Conservation (phyloP, 2,888 invertebrate genomes). For the Eutolmus rufibarbis region DNA sequence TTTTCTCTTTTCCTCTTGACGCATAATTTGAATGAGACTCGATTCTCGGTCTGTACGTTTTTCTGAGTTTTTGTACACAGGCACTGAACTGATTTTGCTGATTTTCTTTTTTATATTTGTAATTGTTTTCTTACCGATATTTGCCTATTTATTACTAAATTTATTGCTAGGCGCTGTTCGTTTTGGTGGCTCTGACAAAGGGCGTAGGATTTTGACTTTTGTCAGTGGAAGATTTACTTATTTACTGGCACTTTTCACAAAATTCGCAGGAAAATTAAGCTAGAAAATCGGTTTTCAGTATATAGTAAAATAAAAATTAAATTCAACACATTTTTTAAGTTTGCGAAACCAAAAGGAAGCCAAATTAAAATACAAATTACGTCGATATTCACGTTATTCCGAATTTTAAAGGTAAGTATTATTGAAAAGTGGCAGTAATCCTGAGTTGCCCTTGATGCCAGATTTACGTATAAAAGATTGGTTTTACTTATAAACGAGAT, state of each 20-base stretch:
- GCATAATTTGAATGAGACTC: neutral
- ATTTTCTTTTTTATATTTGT: neutral
- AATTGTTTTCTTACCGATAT: neutral
- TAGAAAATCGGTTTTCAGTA: too few species aligned
- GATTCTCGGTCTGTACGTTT: neutral
- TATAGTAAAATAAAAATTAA: too few species aligned
- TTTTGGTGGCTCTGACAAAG: neutral
- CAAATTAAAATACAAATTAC: neutral
- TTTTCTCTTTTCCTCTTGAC: neutral
- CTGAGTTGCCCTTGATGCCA: neutral
- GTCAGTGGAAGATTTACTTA: too few species aligned
- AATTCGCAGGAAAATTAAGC: too few species aligned
- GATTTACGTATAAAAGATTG: neutral
- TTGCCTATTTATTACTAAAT: neutral
- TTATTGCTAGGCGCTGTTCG: neutral
- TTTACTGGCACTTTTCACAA: too few species aligned
- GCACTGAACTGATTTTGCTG: slow-evolving; percentile 18
- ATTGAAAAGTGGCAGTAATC: neutral
- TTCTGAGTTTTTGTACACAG: slow-evolving; percentile 4
- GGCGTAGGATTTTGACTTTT: neutral
- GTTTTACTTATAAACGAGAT: neutral
- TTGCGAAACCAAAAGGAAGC: too few species aligned
- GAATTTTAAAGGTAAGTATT: neutral
- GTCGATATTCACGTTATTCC: neutral
- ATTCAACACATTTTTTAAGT: too few species aligned